Percentiles rank a stretch among this genome's conserved stretches.
Conservation (phyloP, 1,140 invertebrate genomes). For the Ostrea denselamellosa region DNA sequence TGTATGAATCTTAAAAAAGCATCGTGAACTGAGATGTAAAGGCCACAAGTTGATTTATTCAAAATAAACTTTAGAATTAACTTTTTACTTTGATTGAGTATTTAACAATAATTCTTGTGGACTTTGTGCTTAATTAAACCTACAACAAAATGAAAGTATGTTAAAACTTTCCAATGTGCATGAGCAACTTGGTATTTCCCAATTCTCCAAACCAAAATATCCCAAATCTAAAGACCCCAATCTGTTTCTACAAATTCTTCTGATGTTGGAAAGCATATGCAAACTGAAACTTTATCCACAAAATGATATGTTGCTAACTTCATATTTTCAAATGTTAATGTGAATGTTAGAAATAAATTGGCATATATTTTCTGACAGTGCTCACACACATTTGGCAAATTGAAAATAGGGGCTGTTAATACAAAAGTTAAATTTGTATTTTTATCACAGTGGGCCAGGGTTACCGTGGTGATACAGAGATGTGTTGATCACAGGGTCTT, state of each 20-base stretch:
- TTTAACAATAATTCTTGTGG: constrained; percentile 5
- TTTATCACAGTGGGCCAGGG: constrained; percentile 21
- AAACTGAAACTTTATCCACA: too few relatives aligned
- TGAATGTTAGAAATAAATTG: too few relatives aligned
- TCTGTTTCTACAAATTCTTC: too few relatives aligned
- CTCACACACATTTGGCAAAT: neutral
- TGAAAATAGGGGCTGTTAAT: neutral
- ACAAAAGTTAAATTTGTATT: neutral
- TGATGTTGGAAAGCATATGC: too few relatives aligned
- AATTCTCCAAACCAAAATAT: neutral
- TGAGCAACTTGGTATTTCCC: neutral
- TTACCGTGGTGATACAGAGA: constrained; percentile 34
- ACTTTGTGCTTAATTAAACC: constrained; percentile 39
- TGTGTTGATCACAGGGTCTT: constrained; percentile 32
- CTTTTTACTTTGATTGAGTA: neutral
- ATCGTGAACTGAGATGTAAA: neutral
- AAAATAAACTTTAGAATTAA: neutral
- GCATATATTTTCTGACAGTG: neutral
- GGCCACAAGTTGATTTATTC: neutral
- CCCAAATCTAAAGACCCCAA: neutral
- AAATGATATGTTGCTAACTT: too few relatives aligned
- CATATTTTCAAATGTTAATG: too few relatives aligned
- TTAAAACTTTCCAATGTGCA: neutral
- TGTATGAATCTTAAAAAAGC: neutral
- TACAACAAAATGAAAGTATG: constrained; percentile 18